Conservation (phyloP, 2,888 invertebrate species). For the Prosopocoilus inquinatus region DNA sequence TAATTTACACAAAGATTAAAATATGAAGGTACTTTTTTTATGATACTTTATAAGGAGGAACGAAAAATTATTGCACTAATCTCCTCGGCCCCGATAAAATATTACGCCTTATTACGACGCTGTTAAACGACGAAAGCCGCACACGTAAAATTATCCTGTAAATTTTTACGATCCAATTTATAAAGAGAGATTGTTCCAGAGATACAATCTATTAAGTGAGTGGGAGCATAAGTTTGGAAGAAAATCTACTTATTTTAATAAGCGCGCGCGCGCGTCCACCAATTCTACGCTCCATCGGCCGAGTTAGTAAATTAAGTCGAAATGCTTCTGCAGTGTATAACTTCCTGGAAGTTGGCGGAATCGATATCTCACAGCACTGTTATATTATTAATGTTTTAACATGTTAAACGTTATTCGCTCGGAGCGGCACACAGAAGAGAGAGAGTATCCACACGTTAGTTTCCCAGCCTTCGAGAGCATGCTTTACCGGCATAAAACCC, state of each 20-base stretch:
- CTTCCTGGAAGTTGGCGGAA: conserved; percentile 12
- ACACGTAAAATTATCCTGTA: too few species aligned
- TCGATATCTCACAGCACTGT: conserved; percentile 16
- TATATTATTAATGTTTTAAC: conserved; percentile 32
- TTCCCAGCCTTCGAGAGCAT: not conserved
- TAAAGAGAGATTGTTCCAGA: not conserved
- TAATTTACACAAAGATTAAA: too few species aligned
- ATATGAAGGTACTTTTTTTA: too few species aligned
- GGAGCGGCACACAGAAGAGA: not conserved
- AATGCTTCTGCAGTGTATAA: conserved; percentile 14
- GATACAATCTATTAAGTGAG: conserved; percentile 14
- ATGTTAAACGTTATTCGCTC: conserved; percentile 20
- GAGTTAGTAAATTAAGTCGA: conserved; percentile 20
- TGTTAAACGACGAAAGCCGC: too few species aligned
- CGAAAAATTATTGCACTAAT: too few species aligned
- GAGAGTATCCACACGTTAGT: not conserved
- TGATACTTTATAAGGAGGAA: too few species aligned
- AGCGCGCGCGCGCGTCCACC: conserved; percentile 20
- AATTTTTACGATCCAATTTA: too few species aligned
- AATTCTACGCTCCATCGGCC: conserved; percentile 23
- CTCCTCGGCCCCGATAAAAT: too few species aligned
- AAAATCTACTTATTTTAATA: conserved; percentile 23
- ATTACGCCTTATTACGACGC: too few species aligned
- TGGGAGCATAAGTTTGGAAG: conserved; percentile 16
- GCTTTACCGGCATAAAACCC: conserved; percentile 2